phyloP scores from a whole-genome alignment of 1,140 invertebrate species.

The Hetaerina americana region DNA sequence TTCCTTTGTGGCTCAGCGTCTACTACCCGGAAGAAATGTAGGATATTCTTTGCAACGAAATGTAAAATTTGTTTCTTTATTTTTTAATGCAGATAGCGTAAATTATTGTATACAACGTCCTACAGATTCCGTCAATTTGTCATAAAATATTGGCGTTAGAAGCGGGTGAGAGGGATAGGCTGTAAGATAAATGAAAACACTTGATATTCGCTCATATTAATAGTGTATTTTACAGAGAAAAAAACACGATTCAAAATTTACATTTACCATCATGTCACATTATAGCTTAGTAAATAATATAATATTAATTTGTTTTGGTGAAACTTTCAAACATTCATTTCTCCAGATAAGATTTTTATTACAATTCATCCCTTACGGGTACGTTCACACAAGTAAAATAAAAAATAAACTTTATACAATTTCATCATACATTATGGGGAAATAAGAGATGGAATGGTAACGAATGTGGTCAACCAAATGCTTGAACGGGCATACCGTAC shows the following conservation, averaged over 20 bases:
- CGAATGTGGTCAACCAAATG: background rate
- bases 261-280: background rate
- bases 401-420: background rate
- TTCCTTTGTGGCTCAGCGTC: too few relatives aligned
- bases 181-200: too few relatives aligned
- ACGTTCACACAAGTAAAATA: background rate
- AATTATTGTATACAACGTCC: too few relatives aligned
- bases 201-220: background rate
- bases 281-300: slow-evolving; percentile 1
- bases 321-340: background rate
- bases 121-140: too few relatives aligned
- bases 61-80: too few relatives aligned
- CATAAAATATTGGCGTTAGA: too few relatives aligned
- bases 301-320: slow-evolving; percentile 1
- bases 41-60: too few relatives aligned
- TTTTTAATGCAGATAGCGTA: too few relatives aligned
- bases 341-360: background rate
- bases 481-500: background rate
- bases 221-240: background rate
- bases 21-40: too few relatives aligned
- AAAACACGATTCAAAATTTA: background rate
- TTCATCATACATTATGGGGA: background rate
- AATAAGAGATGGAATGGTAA: background rate
- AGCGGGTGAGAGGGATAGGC: too few relatives aligned
- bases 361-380: background rate